Evolutionary conservation across 23 tunicate genomes (phyloP).

Genomic region (Diplosoma virens): DNA sequence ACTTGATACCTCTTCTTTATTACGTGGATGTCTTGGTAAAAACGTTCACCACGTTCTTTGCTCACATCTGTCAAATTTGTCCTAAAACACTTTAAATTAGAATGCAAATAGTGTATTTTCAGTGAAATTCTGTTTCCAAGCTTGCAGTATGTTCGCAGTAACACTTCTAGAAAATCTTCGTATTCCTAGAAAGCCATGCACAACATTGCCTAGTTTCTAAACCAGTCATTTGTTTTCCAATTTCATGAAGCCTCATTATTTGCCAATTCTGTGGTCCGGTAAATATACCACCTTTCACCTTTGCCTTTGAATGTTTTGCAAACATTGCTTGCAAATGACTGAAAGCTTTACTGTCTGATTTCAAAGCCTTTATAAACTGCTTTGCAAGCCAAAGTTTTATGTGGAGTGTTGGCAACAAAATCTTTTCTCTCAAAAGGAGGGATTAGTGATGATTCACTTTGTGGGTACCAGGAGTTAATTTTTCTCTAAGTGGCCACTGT

Average conservation of each 20-base stretch:
- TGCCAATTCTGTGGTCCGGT: not conserved
- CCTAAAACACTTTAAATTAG: too few species aligned
- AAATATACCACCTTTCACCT: not conserved
- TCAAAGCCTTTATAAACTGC: slow-evolving; percentile 19
- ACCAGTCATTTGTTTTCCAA: slow-evolving; percentile 16
- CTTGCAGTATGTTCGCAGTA: slow-evolving; percentile 21
- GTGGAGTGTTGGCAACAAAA: slow-evolving; percentile 23
- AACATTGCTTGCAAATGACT: slow-evolving; percentile 17
- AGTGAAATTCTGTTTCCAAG: slow-evolving; percentile 31
- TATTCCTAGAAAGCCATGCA: slow-evolving; percentile 19
- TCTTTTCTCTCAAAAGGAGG: too few species aligned
- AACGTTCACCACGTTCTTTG: too few species aligned
- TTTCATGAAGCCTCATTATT: too few species aligned
- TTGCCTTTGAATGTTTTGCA: not conserved
- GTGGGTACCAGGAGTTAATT: slow-evolving; percentile 28
- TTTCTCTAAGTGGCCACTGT: slow-evolving; percentile 28
- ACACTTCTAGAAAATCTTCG: slow-evolving; percentile 8
- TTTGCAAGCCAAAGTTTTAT: slow-evolving; percentile 17
- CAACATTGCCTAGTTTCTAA: slow-evolving; percentile 10
- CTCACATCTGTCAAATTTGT: too few species aligned
- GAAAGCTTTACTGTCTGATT: slow-evolving; percentile 24
- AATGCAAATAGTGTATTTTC: slow-evolving; percentile 25
- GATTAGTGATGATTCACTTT: not conserved
- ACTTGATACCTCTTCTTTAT: too few species aligned
- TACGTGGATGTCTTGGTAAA: too few species aligned